These are phyloP conservation scores for Zingel zingel DNA, from an alignment of 2,113 vertebrate species.

Conservation along the genomic window DNA sequence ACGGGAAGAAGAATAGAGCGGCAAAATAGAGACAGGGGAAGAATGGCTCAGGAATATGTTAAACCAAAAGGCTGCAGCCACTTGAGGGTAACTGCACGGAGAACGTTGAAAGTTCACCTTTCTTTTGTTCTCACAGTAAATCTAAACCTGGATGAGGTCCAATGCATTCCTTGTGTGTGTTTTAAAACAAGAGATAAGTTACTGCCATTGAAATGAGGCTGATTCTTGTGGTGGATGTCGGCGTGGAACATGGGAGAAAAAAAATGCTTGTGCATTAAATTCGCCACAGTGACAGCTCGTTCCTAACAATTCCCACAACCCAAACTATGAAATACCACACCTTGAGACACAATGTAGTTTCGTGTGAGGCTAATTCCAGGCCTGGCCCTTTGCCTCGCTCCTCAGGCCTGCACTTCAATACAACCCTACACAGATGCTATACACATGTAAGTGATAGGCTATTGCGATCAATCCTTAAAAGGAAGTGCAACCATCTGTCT, in stretches of 20 bases:
- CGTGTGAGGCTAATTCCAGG: slow-evolving; percentile 47
- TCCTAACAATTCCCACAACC: slow-evolving; percentile 68
- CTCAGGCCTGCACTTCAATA: slow-evolving; percentile 44
- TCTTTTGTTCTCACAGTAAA: slow-evolving; percentile 69
- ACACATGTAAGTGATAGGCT: slow-evolving; percentile 73
- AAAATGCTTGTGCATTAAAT: slow-evolving; percentile 51
- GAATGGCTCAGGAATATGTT: slow-evolving; percentile 65
- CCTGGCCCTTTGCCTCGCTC: slow-evolving; percentile 46
- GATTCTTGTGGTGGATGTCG: slow-evolving; percentile 46
- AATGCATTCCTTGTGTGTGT: slow-evolving; percentile 44
- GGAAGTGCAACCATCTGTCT: slow-evolving; percentile 78
- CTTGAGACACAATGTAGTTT: slow-evolving; percentile 46
- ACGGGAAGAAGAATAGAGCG: slow-evolving; percentile 52
- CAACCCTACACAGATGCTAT: slow-evolving; percentile 67
- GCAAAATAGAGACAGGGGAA: slow-evolving; percentile 60
- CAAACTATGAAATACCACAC: slow-evolving; percentile 60
- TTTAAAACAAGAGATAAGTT: slow-evolving; percentile 67
- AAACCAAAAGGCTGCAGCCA: slow-evolving; percentile 60
- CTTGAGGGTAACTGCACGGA: slow-evolving; percentile 46
- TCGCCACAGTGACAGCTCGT: slow-evolving; percentile 54
- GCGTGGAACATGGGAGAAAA: neutral
- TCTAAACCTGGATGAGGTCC: slow-evolving; percentile 69
- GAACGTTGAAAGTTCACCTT: slow-evolving; percentile 44
- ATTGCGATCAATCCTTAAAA: slow-evolving; percentile 82
- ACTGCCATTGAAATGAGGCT: slow-evolving; percentile 54